Evolutionary conservation across 2,888 invertebrate species (phyloP).

Genomic region (Patella ulyssiponensis): DNA sequence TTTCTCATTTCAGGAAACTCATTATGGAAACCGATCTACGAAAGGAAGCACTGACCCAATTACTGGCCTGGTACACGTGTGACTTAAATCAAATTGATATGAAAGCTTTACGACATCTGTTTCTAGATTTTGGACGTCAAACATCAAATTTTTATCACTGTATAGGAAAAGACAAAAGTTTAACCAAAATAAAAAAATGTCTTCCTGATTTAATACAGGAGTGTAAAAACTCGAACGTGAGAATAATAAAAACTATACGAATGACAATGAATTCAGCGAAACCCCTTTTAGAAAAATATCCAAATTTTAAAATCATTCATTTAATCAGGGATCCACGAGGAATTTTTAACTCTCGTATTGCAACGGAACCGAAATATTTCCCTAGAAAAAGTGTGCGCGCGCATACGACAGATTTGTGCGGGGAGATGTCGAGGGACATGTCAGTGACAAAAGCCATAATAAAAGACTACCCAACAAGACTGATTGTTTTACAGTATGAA

Average conservation of each 20-base stretch:
- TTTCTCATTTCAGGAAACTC: neutral
- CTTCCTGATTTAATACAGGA: constrained; percentile 10
- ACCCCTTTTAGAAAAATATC: constrained; percentile 1
- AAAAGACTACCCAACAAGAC: neutral
- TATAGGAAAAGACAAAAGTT: neutral
- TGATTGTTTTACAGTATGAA: neutral
- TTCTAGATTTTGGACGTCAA: neutral
- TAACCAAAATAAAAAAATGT: neutral
- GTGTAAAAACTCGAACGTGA: constrained; percentile 13
- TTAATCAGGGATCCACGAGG: constrained; percentile 29
- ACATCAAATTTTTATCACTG: neutral
- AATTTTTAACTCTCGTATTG: constrained; percentile 19
- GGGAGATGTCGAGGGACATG: neutral
- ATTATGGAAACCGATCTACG: neutral
- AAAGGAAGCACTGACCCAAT: neutral
- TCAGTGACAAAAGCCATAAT: neutral
- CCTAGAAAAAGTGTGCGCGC: neutral
- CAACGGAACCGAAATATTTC: neutral
- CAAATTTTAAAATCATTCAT: constrained; percentile 26
- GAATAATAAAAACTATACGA: constrained; percentile 27
- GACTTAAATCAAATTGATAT: neutral
- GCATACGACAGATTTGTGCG: neutral
- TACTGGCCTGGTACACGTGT: neutral
- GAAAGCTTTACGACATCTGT: neutral
- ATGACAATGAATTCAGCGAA: constrained; percentile 6